Base-by-base conservation (phyloP, 2,797 vertebrate species). In the Vespertilio murinus region DNA sequence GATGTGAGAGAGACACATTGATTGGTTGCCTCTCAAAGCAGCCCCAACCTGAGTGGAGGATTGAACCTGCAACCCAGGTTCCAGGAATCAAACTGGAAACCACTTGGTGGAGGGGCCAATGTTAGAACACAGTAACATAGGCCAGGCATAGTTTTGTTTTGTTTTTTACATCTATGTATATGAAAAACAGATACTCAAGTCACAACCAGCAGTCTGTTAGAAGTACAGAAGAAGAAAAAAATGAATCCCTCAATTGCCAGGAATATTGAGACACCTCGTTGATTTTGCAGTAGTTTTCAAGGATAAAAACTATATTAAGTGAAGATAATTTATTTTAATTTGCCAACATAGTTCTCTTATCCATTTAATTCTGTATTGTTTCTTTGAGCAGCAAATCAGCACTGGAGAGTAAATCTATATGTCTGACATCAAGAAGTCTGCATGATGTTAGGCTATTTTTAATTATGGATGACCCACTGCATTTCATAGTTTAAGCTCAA, bases 261-360 rank as follows among this genome's bases (percentile, higher is more conserved):
- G 54, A 56, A 52, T 92, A 88, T 85, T 90, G 35, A 85, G 8
- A 47, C 3, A 86, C 35, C 22, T 74, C 42, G 88, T 71, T 30
- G 9, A 92, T 86, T 88, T 83, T 90, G 61, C 3, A 71, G 65
- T 79, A 65, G 20, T 17, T 91, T 95, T 94, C 33, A 70, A 88
- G 40, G 40, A 87, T 35, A 75, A 28, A 71, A 75, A 61, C 7
- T 67, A 64, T 70, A 47, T 71, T 92, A 88, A 91, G 38, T 81
- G 14, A 92, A 90, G 16, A 81, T 79, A 75, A 40, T 70, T 74
- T 93, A 54, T 70, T 87, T 92, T 85, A 90, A 90, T 30, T 64
- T 94, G n/a, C 35, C 67, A 93, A 45, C 73, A 79, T 52, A 74
- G 59, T 84, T 90, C 11, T 93, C 90, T 79, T 77, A 95, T 80